Evolutionary conservation across 1,140 invertebrate genomes (phyloP).

Genomic region (Gyrodactylus salaris): DNA sequence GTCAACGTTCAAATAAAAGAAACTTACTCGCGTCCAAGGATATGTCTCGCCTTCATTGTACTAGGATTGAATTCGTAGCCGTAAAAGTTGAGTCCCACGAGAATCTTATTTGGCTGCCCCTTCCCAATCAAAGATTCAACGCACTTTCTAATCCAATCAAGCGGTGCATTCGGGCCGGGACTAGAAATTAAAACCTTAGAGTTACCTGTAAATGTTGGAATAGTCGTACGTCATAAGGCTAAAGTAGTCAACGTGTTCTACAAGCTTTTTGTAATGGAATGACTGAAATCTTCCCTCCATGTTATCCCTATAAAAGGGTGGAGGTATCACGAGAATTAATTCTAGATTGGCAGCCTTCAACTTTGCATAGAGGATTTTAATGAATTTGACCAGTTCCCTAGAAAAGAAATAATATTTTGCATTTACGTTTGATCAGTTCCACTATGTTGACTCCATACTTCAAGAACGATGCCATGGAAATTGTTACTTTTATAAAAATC

Average conservation of each 20-base stretch:
- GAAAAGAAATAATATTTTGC: background rate
- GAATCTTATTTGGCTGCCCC: background rate
- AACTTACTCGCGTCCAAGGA: background rate
- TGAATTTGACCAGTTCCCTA: background rate
- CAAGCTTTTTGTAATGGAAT: background rate
- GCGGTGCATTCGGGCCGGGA: background rate
- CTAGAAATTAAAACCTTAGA: too few species aligned
- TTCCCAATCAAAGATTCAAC: background rate
- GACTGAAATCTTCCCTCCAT: background rate
- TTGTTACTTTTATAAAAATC: background rate
- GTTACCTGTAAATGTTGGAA: too few species aligned
- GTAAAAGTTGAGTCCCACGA: background rate
- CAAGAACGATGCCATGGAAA: background rate
- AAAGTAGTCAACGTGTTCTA: background rate
- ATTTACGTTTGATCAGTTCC: background rate
- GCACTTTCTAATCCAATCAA: background rate
- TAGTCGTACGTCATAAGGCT: background rate
- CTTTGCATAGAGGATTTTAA: background rate
- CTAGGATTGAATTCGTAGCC: background rate
- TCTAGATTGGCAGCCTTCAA: background rate
- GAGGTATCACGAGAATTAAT: background rate
- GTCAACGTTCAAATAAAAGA: too few species aligned
- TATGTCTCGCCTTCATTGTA: background rate
- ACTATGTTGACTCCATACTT: background rate
- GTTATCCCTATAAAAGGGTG: background rate